Conservation (phyloP, 2,113 vertebrate genomes). For the Tachycineta bicolor region DNA sequence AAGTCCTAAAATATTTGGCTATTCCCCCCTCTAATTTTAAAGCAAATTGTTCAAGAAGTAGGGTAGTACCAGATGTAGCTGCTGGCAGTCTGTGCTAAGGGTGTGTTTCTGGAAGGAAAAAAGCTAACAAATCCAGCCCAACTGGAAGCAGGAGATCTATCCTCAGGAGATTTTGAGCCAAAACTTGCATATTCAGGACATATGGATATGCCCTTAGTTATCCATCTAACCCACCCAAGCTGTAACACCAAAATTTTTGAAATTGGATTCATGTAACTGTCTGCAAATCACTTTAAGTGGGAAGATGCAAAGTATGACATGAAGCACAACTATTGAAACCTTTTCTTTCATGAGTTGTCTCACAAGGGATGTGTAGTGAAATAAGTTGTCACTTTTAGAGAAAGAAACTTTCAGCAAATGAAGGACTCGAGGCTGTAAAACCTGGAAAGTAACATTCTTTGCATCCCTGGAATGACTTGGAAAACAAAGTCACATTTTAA, state of each 20-base stretch:
- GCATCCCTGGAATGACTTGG: background rate
- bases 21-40: slow-evolving; percentile 29
- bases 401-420: slow-evolving; percentile 7
- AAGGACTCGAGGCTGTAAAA: background rate
- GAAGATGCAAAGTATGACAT: background rate
- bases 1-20: slow-evolving; percentile 38
- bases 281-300: background rate
- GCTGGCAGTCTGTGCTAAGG: slow-evolving; percentile 36
- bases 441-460: slow-evolving; percentile 43
- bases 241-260: slow-evolving; percentile 2
- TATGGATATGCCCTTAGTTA: slow-evolving; percentile 14
- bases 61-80: slow-evolving; percentile 55
- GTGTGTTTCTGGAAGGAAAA: slow-evolving; percentile 36
- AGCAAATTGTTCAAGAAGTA: slow-evolving; percentile 26
- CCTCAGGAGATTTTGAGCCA: slow-evolving; percentile 37
- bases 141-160: slow-evolving; percentile 36
- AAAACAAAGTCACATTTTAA: background rate
- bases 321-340: background rate
- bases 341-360: background rate
- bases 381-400: background rate
- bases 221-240: slow-evolving; percentile 25
- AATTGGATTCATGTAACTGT: slow-evolving; percentile 6
- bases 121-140: slow-evolving; percentile 8
- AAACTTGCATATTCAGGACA: slow-evolving; percentile 22
- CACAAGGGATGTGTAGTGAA: background rate